A percentile compares a stretch with the other conserved stretches of the same genome.
phyloP scores from a whole-genome alignment of 2,113 vertebrate species.

The Caloenas nicobarica region DNA sequence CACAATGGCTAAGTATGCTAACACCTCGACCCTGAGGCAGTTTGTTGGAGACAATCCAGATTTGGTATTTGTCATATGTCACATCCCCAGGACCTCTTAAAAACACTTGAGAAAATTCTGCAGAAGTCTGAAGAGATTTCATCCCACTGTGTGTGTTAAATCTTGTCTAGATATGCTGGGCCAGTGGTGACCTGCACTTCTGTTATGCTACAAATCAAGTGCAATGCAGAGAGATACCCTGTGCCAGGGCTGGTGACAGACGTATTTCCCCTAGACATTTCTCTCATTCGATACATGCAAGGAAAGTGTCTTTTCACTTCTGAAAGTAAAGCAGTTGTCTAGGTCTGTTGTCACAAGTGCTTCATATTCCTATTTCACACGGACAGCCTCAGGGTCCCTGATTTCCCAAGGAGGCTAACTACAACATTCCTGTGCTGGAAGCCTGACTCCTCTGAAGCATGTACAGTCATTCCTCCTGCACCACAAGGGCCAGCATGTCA shows the following conservation, averaged over 20 bases:
- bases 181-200: background rate
- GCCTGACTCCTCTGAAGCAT: background rate
- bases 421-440: background rate
- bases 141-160: background rate
- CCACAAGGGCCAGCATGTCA: accelerated
- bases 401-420: background rate
- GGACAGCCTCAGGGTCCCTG: background rate
- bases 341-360: background rate
- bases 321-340: background rate
- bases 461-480: background rate
- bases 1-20: background rate
- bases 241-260: background rate
- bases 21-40: accelerated
- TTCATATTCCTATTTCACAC: background rate
- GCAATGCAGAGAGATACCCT: background rate
- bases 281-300: background rate
- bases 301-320: background rate
- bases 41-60: background rate
- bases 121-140: background rate
- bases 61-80: background rate
- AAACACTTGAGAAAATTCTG: background rate
- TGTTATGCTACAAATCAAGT: background rate
- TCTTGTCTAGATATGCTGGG: background rate
- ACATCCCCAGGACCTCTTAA: background rate
- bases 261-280: background rate